Percentiles rank a stretch among this genome's conserved stretches.
These are phyloP conservation scores for Maniola hyperantus DNA, from an alignment of 2,888 invertebrate genomes.

Conservation along the genomic window DNA sequence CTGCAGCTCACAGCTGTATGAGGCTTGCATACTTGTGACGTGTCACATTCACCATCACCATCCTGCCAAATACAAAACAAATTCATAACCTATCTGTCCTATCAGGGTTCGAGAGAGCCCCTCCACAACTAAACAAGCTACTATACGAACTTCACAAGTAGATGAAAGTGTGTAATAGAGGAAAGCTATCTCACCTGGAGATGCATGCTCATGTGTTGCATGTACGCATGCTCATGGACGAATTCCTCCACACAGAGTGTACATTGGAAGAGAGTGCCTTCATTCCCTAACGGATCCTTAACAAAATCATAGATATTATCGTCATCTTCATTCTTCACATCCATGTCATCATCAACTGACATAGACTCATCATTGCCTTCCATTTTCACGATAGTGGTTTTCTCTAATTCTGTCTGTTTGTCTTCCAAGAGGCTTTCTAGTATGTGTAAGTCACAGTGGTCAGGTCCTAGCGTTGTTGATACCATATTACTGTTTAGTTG, in stretches of 20 bases:
- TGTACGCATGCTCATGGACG: background rate
- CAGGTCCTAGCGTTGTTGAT: background rate
- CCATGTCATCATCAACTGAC: background rate
- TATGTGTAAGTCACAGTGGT: background rate
- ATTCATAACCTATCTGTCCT: too few species aligned
- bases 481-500: background rate
- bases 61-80: too few species aligned
- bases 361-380: background rate
- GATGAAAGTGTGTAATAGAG: too few species aligned
- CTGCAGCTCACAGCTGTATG: too few species aligned
- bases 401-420: background rate
- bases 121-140: too few species aligned
- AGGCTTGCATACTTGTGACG: background rate
- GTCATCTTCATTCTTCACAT: background rate
- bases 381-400: background rate
- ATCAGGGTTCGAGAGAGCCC: too few species aligned
- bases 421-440: background rate
- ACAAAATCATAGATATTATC: background rate
- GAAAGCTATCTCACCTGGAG: background rate
- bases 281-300: background rate
- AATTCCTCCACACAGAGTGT: background rate
- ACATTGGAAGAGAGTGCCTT: background rate
- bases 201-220: background rate
- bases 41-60: background rate
- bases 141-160: too few species aligned